Evolutionary conservation across 2,797 vertebrate species (phyloP).

Genomic region (Cottoperca gobio): DNA sequence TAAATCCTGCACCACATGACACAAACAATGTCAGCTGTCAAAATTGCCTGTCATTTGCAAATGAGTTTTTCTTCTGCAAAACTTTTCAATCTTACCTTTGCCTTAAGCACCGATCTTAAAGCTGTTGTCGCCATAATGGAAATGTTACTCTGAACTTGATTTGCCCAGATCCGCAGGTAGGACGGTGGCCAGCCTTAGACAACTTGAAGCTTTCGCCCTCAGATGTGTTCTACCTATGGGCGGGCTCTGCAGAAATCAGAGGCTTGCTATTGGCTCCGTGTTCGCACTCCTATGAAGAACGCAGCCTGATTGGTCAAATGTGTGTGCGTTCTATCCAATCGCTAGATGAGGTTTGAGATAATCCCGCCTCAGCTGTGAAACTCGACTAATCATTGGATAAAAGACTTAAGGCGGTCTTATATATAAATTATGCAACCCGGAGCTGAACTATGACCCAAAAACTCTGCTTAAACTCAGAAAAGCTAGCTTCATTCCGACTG

Average conservation of each 20-base stretch:
- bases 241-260: not conserved
- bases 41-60: constrained; percentile 8
- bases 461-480: rapidly evolving
- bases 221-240: constrained; percentile 36
- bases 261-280: constrained; percentile 40
- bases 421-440: constrained; percentile 23
- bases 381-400: constrained; percentile 53
- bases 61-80: not conserved
- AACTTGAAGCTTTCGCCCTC: not conserved
- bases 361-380: constrained; percentile 27
- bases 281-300: constrained; percentile 10
- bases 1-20: constrained; percentile 41
- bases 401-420: not conserved
- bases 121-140: constrained; percentile 79
- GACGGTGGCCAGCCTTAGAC: constrained; percentile 24
- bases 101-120: constrained; percentile 76
- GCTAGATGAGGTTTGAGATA: rapidly evolving
- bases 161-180: constrained; percentile 10
- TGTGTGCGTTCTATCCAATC: constrained; percentile 33
- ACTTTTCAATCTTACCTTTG: constrained; percentile 72
- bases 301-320: constrained; percentile 49
- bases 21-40: constrained; percentile 49
- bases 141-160: not conserved
- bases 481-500: not conserved
- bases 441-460: constrained; percentile 3